Evolutionary conservation across 1,140 invertebrate species (phyloP), one percentile per base, ranked within the genome.

Genomic region (Diuraphis noxia): DNA sequence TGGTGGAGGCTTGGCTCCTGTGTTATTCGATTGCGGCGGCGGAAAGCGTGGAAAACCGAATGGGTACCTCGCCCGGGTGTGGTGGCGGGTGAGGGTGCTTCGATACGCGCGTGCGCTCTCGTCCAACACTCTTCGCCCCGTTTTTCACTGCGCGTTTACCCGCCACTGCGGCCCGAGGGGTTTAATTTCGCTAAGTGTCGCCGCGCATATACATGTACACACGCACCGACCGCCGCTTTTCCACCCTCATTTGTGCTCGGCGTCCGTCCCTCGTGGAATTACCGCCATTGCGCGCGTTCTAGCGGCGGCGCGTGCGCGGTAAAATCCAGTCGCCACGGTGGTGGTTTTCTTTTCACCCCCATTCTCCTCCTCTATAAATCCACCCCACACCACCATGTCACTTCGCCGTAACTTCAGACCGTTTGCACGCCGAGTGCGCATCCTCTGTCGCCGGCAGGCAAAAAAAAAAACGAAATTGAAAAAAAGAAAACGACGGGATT

Each of bases 111-210:
- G 41, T 41, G 34, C 82, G 34, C 84, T 82, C 23, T 25, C 25
- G 38, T 8, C 21, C 38, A 13, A 36, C 82, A 7, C 41, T 43
- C 25, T 43, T 43, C 82, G 30, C 40, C 38, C 79, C 79, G 82
- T 5, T 79, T 34, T 79, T 10, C 81, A 41, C 25, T 5, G 4
- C 84, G 21, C 41, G 41, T 38, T 79, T 25, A n/a, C 6, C 40
- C 88, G n/a, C 41, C 40, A 38, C 87, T 25, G 56, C 40, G 4
- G 89, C 89, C 34, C 34, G 89, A 40, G 41, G 89, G 89, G 89
- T 91, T 91, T 91, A 91, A 91, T 91, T 91, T 91, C 77, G 89
- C 89, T 91, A 91, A 91, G 89, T 91, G 89, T 91, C 77, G 25
- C 77, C 72, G 40, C 88, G 30, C 52, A 56, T 23, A 46, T 30